Conservation (phyloP, 1,140 invertebrate genomes). For the Probaryconus sp. region DNA sequence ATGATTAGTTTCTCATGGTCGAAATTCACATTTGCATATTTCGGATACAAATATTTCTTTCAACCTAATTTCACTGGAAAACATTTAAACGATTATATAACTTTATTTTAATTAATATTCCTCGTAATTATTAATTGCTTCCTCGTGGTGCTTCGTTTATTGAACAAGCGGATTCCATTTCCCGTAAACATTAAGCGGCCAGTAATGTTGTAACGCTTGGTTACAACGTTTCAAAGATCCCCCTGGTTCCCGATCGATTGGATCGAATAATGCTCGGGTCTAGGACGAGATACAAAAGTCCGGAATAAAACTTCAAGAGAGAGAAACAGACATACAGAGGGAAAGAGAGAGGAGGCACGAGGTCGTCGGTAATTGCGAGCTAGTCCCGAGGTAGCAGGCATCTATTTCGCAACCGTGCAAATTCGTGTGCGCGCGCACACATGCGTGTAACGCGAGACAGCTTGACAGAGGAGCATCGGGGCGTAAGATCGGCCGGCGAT, state of each 20-base stretch:
- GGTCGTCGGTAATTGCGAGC: conserved; percentile 49
- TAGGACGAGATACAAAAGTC: conserved; percentile 1
- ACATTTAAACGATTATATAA: too few relatives aligned
- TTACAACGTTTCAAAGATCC: conserved; percentile 22
- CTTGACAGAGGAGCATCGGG: conserved; percentile 54
- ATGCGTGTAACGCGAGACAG: conserved; percentile 32
- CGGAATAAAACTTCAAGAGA: not conserved
- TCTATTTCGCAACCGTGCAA: conserved; percentile 61
- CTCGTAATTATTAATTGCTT: conserved; percentile 50
- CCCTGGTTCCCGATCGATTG: conserved; percentile 19
- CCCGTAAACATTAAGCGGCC: conserved; percentile 49
- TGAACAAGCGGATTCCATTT: conserved; percentile 55
- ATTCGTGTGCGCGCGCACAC: conserved; percentile 29
- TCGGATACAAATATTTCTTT: too few relatives aligned
- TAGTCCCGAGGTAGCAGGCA: conserved; percentile 55
- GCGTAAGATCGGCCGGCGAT: conserved; percentile 59
- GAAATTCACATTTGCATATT: too few relatives aligned
- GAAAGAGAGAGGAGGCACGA: conserved; percentile 9
- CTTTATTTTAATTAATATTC: too few relatives aligned
- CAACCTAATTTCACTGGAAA: too few relatives aligned
- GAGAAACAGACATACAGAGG: conserved; percentile 1
- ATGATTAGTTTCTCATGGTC: too few relatives aligned
- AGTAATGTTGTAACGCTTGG: conserved; percentile 45
- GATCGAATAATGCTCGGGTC: conserved; percentile 33
- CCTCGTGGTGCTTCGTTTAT: conserved; percentile 43